These are phyloP conservation scores for Triplophysa bombifrons DNA, from an alignment of 2,797 vertebrate species.

Conservation along the genomic window DNA sequence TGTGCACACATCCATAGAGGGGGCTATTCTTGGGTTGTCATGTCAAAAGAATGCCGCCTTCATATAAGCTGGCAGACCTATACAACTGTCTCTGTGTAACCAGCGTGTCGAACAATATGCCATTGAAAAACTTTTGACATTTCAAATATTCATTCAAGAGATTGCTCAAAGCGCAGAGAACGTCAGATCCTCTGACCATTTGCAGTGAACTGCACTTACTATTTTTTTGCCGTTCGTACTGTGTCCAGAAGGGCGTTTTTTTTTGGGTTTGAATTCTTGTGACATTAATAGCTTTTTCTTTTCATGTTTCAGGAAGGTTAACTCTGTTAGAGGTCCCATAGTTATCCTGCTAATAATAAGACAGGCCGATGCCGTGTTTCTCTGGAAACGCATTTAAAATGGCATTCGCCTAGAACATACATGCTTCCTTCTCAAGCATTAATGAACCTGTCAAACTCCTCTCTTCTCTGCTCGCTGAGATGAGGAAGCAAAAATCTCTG, in stretches of 20 bases:
- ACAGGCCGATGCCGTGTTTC: slow-evolving; percentile 28
- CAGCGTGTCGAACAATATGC: slow-evolving; percentile 53
- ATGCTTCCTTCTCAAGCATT: slow-evolving; percentile 23
- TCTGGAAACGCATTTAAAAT: slow-evolving; percentile 45
- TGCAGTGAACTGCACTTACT: not conserved
- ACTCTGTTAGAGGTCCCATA: slow-evolving; percentile 19
- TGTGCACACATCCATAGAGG: slow-evolving; percentile 63
- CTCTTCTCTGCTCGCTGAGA: slow-evolving; percentile 4
- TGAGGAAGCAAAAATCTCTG: slow-evolving; percentile 1
- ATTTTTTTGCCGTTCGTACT: not conserved
- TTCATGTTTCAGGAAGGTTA: slow-evolving; percentile 30
- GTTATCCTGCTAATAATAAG: slow-evolving; percentile 42
- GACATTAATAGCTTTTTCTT: slow-evolving; percentile 36
- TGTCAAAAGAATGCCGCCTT: slow-evolving; percentile 65
- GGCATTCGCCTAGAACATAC: slow-evolving; percentile 19
- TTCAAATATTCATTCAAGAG: slow-evolving; percentile 35
- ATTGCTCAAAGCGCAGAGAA: slow-evolving; percentile 31
- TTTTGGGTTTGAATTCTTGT: slow-evolving; percentile 40
- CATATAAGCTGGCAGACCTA: slow-evolving; percentile 51
- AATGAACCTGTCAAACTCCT: slow-evolving; percentile 39
- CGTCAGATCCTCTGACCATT: not conserved
- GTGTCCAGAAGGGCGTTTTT: not conserved
- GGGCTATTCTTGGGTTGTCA: slow-evolving; percentile 66
- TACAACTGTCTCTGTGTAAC: slow-evolving; percentile 51
- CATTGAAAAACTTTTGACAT: slow-evolving; percentile 32